Evolutionary conservation across 2,113 vertebrate genomes (phyloP).

Genomic region (Menura novaehollandiae): DNA sequence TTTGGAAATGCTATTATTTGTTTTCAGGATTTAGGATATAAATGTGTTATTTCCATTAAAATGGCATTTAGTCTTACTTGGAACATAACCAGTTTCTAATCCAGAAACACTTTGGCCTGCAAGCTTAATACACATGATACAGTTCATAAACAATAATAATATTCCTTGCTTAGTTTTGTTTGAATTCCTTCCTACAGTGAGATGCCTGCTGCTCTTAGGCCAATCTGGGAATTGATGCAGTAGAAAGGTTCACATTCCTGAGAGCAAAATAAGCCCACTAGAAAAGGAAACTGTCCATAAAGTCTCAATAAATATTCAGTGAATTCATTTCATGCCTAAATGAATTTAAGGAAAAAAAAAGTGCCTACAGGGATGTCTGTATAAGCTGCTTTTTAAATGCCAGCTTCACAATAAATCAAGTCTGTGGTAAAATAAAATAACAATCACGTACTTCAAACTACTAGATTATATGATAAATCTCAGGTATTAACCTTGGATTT

Average conservation of each 20-base stretch:
- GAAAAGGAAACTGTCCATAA: conserved; percentile 60
- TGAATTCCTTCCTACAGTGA: background rate
- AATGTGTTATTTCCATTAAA: conserved; percentile 5
- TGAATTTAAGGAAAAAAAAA: background rate
- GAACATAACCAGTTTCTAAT: background rate
- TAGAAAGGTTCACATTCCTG: conserved; percentile 24
- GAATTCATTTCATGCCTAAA: conserved; percentile 64
- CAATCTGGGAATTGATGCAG: conserved; percentile 5
- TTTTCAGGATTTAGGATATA: background rate
- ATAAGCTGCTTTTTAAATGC: conserved; percentile 55
- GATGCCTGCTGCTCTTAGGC: background rate
- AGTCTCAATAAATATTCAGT: conserved; percentile 66
- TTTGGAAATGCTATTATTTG: background rate
- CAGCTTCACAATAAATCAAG: conserved; percentile 46
- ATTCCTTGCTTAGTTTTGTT: conserved; percentile 18
- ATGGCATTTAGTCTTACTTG: background rate
- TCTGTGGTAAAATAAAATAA: conserved; percentile 34
- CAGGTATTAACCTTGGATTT: conserved; percentile 50
- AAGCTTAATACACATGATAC: background rate
- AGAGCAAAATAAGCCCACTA: conserved; percentile 53
- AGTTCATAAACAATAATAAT: conserved; percentile 27
- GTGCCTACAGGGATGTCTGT: conserved; percentile 47
- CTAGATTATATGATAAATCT: conserved; percentile 44
- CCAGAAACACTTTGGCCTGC: background rate
- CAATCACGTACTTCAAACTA: conserved; percentile 36